Base-by-base conservation (phyloP, 2,888 invertebrate genomes). In the Noctua comes region DNA sequence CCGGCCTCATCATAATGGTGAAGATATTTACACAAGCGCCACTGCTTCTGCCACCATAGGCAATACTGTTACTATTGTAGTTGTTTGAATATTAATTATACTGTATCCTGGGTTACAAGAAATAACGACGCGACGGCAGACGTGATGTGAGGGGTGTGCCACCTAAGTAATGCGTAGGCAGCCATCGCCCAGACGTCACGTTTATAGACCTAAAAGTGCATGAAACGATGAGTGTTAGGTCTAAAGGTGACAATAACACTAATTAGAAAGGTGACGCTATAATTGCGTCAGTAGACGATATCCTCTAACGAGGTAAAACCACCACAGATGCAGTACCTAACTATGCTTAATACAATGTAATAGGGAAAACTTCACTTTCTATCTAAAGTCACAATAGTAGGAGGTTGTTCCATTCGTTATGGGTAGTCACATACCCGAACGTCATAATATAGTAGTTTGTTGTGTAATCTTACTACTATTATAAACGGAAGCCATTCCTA, bases 241-340 rank as follows among this genome's bases (percentile, higher is more conserved):
- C 46, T 68, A 48, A 83, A 68, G 83, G 78, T 83, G 54, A 80
- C 83, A 77, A 80, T 83, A 77, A 68, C 46, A 77, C 68, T 77
- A 83, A 83, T n/a, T 68, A 51, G 83, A 79, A 79, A 82, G 40
- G 8, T 77, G 64, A 77, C 31, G 21, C 21, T 36, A 31, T 57
- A 54, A 43, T 57, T 77, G 64, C 80, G 80, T 77, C 78, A 77
- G 18, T n/a, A 2, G 21, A 68, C 59, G 27, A 16, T 59, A 27
- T 59, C 36, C 76, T 51, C 62, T 46, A 40, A 40, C 27, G 13
- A 59, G 76, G 76, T 51, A 68, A 74, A 43, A 8, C 46, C 64
- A 16, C 18, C 36, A 40, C 46, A 36, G 27, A 24, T 57, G n/a
- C 13, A 51, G 43, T 46, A 68, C 54, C 48, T 27, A 51, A 7